These are phyloP conservation scores for Epinephelus moara DNA, from an alignment of 2,113 vertebrate genomes.

Conservation along the genomic window DNA sequence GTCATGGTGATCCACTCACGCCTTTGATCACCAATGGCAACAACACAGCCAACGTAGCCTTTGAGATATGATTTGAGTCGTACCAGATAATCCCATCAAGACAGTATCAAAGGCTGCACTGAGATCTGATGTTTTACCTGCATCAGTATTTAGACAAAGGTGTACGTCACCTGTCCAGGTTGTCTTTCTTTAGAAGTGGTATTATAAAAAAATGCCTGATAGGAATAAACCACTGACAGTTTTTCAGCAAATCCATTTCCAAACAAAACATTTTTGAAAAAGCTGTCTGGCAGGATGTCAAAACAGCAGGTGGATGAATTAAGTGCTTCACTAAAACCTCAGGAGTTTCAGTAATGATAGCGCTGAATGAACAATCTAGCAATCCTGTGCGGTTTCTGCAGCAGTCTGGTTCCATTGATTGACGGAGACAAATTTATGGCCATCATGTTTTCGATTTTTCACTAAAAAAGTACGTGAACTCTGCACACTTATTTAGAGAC, in stretches of 20 bases:
- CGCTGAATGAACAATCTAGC: background rate
- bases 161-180: background rate
- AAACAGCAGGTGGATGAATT: slow-evolving; percentile 2
- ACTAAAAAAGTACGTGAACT: background rate
- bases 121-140: no score
- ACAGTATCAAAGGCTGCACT: no score
- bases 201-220: background rate
- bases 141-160: background rate
- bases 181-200: background rate
- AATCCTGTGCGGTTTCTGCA: background rate
- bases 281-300: background rate
- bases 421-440: background rate
- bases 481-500: background rate
- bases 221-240: background rate
- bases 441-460: background rate
- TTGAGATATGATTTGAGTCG: background rate
- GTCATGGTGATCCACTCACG: no score
- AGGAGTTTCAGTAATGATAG: slow-evolving; percentile 2
- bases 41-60: background rate
- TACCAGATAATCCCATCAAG: no score
- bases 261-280: slow-evolving; percentile 9
- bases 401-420: background rate
- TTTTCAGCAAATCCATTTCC: background rate
- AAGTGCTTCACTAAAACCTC: background rate
- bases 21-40: background rate